Evolutionary conservation across 2,113 vertebrate species (phyloP), one percentile per base, ranked within the genome.

Genomic region (Xiphias gladius): DNA sequence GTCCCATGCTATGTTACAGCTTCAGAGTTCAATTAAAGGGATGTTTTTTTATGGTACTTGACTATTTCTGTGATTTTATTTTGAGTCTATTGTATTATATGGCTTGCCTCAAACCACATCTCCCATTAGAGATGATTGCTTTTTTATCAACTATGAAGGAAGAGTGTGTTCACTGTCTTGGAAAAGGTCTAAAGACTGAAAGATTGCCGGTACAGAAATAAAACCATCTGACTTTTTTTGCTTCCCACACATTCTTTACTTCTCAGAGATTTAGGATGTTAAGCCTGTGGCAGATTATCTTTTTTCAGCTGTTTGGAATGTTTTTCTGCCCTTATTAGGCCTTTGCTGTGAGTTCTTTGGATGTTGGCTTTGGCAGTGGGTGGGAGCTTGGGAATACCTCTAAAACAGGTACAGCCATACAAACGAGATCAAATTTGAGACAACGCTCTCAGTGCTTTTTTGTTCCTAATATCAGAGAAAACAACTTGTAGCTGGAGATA

Each of bases 261-360:
- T 79, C 76, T 77, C 59, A 76, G 35, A 75, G 46, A 65, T 50
- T 82, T 76, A 37, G 66, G 50, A 82, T 76, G 39, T 80, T 59
- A 78, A 70, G 81, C 67, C 76, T 73, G 65, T 72, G 76, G 76
- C 66, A 83, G 59, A 82, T 82, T 62, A 76, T 78, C 30, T 76
- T 80, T 83, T 82, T 76, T 79, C 52, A 76, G 62, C 57, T 79
- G 14, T 73, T 82, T 70, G 59, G 81, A 59, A 73, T 74, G 39
- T 57, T 77, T 77, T 73, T 76, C 43, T 90, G 67, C 68, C 46
- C 76, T 88, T 75, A 82, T 91, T 86, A 88, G 74, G 73, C 71
- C 52, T 57, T 63, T 35, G 7, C 48, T 70, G 68, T 73, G 77
- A 82, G 80, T 71, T 78, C 43, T 72, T 55, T 73, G 62, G 22